These are phyloP conservation scores for Aelia acuminata DNA, from an alignment of 2,888 invertebrate genomes.

Conservation along the genomic window DNA sequence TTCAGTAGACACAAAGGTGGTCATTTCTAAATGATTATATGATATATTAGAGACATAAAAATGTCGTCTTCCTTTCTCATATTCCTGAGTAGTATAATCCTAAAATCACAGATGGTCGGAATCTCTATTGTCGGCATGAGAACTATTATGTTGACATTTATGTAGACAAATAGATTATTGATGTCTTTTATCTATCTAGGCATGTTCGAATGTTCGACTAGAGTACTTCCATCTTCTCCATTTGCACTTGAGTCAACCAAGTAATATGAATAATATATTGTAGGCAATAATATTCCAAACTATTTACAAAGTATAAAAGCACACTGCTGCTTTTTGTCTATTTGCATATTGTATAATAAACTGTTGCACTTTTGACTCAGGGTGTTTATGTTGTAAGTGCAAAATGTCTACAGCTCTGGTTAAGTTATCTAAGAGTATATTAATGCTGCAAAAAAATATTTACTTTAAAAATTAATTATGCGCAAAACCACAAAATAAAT, in stretches of 20 bases:
- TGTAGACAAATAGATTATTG: constrained; percentile 10
- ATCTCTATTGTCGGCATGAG: not conserved
- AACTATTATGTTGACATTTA: not conserved
- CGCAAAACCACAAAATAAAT: not conserved
- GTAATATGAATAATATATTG: constrained; percentile 41
- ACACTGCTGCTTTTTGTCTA: constrained; percentile 48
- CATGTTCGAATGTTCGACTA: not conserved
- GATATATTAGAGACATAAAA: constrained; percentile 48
- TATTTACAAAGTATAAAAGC: constrained; percentile 53
- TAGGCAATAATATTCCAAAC: constrained; percentile 52
- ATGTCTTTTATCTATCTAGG: constrained; percentile 42
- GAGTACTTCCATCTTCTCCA: constrained; percentile 43
- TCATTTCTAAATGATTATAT: constrained; percentile 47
- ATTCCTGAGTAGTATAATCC: constrained; percentile 27
- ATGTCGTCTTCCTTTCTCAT: constrained; percentile 53
- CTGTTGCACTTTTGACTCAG: constrained; percentile 50
- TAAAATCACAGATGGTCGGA: constrained; percentile 20
- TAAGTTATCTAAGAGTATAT: not conserved
- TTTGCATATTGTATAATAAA: constrained; percentile 58
- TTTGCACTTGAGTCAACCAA: constrained; percentile 38
- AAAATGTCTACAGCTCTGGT: not conserved
- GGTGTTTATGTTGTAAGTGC: constrained; percentile 44
- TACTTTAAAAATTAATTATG: not conserved
- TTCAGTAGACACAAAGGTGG: not conserved
- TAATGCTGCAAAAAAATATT: not conserved